Conservation (phyloP, 2,113 vertebrate species). For the Athene noctua region DNA sequence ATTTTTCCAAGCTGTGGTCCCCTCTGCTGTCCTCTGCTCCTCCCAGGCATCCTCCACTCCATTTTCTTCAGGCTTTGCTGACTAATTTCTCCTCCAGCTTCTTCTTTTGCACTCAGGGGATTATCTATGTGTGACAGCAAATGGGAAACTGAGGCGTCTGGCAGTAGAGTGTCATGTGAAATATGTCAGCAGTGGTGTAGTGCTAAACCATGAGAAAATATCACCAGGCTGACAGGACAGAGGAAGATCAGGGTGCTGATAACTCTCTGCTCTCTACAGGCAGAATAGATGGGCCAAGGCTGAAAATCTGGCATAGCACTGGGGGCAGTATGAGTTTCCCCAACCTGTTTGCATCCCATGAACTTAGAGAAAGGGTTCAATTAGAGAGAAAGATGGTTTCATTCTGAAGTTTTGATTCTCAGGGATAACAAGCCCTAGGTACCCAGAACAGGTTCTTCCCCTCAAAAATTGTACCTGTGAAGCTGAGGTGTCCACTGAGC, state of each 20-base stretch:
- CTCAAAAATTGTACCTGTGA: fast-evolving
- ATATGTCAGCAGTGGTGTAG: background rate
- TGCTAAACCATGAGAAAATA: background rate
- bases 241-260: background rate
- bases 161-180: background rate
- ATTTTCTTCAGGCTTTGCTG: background rate
- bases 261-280: background rate
- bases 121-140: background rate
- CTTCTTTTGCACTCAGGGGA: too few relatives aligned
- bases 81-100: background rate
- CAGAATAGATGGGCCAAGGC: fast-evolving
- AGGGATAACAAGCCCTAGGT: background rate
- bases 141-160: slow-evolving; percentile 2
- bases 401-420: background rate
- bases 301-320: background rate
- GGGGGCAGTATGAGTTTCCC: background rate
- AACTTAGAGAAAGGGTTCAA: background rate
- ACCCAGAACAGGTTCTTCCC: background rate
- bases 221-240: background rate
- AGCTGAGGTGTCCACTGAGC: background rate
- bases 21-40: background rate
- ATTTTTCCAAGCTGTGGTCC: background rate
- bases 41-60: background rate
- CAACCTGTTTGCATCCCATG: background rate
- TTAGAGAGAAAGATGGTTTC: background rate